A percentile compares a stretch with the other conserved stretches of the same genome.
phyloP scores from a whole-genome alignment of 2,113 vertebrate species.

The Thinocorus orbignyianus region DNA sequence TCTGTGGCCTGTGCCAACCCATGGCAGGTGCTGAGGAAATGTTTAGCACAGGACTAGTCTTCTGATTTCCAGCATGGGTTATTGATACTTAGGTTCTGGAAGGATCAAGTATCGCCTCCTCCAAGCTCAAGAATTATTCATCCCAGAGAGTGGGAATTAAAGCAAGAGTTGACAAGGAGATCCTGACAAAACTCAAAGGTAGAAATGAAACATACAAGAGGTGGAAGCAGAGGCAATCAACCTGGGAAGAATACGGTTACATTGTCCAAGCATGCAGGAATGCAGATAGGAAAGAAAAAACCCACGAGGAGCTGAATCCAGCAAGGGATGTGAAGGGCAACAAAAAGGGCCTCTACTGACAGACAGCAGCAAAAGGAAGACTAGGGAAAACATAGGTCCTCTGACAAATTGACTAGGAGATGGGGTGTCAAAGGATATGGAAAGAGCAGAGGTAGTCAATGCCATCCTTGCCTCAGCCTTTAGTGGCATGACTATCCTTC shows the following conservation, averaged over 20 bases:
- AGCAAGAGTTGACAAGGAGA: background rate
- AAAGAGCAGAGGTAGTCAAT: background rate
- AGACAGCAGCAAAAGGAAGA: background rate
- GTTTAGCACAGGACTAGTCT: background rate
- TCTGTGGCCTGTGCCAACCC: background rate
- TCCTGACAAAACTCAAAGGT: background rate
- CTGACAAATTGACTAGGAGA: accelerated
- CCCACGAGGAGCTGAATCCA: background rate
- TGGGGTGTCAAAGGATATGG: background rate
- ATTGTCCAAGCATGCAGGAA: background rate
- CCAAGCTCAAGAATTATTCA: background rate
- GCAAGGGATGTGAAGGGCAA: background rate
- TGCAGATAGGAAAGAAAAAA: background rate
- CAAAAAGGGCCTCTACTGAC: background rate
- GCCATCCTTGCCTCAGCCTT: background rate
- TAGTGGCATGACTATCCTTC: background rate
- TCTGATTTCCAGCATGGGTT: background rate
- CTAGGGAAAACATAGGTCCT: background rate
- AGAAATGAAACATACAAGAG: background rate
- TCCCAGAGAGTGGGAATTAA: background rate
- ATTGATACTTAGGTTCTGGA: background rate
- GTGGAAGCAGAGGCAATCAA: background rate
- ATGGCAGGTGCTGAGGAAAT: background rate
- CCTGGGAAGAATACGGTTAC: background rate
- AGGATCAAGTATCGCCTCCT: background rate